Conservation (phyloP, 2,888 invertebrate species). For the Hipparchia sbordonii region DNA sequence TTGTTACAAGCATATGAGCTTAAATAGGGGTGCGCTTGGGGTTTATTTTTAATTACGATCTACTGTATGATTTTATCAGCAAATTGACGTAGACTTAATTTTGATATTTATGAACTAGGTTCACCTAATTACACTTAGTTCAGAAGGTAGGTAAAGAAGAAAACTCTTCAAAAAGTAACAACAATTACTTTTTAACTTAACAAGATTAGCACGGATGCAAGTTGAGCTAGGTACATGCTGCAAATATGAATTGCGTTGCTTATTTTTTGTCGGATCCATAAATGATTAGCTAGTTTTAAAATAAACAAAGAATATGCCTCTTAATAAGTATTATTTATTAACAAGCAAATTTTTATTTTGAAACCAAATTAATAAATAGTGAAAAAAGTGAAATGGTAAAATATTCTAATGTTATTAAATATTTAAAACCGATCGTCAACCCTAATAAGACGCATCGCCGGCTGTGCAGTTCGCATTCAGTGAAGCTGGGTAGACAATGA, state of each 20-base stretch:
- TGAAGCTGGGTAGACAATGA: slow-evolving; percentile 71
- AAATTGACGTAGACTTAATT: neutral
- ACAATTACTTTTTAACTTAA: too few species aligned
- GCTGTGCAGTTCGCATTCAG: slow-evolving; percentile 75
- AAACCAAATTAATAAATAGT: neutral
- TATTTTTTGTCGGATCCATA: too few species aligned
- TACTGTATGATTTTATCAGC: neutral
- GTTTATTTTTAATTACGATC: slow-evolving; percentile 21
- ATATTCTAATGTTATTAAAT: slow-evolving; percentile 13
- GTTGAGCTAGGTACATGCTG: too few species aligned
- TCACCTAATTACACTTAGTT: too few species aligned
- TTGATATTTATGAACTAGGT: neutral
- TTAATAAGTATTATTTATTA: too few species aligned
- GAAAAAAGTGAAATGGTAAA: neutral
- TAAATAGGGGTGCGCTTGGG: slow-evolving; percentile 64
- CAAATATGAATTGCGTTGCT: too few species aligned
- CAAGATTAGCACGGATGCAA: too few species aligned
- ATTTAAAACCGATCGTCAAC: slow-evolving; percentile 55
- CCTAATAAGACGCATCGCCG: slow-evolving; percentile 67
- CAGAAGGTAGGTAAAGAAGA: too few species aligned
- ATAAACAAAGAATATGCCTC: too few species aligned
- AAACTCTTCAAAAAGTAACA: too few species aligned
- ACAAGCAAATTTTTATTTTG: too few species aligned
- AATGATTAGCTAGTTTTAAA: too few species aligned
- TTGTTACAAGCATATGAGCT: slow-evolving; percentile 77